Evolutionary conservation across 2,113 vertebrate species (phyloP), one percentile per base, ranked within the genome.

Genomic region (Passer montanus): DNA sequence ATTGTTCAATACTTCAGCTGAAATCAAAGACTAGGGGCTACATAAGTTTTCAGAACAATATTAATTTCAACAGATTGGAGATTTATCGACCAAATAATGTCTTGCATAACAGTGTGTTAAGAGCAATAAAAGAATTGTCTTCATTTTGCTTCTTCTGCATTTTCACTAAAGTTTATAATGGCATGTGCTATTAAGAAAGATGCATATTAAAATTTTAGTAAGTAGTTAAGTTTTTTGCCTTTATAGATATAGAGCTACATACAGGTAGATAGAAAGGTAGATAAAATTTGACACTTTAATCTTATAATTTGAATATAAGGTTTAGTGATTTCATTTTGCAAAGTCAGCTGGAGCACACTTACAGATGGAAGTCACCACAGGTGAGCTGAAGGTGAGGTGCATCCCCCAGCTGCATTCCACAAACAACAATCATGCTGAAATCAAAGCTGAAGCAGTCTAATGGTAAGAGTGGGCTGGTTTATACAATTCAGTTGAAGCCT

Each of bases 291-390:
- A 46, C 67, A 82, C 4, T 81, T 87, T 15, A 52, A n/a, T 43
- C 16, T 75, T 21, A 7, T n/a, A 19, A 43, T 69, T 52, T 92
- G 43, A 80, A 53, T 41, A 69, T 17, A 33, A 16, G 2, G 8
- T 81, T 76, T 64, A 80, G 17, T 80, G 15, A 41, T 80, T 73
- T 75, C 7, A 58, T 59, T 80, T 82, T 62, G 3, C 67, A 15
- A 10, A 0, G 0, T 15, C 44, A 53, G 12, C 60, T 86, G 75
- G 75, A 84, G 27, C 12, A 11, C 0, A 0, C 33, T 72, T 43
- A 26, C 20, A 62, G 30, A 24, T 12, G 6, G 13, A 63, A 74
- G 33, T 87, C 43, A 43, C 15, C 5, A 0, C 1, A 68, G 72
- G 11, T 62, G n/a, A 82, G 21, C 26, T 46, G 53, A 31, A 56